Base-by-base conservation (phyloP, 1,140 invertebrate genomes). In the Drosophila suzukii region DNA sequence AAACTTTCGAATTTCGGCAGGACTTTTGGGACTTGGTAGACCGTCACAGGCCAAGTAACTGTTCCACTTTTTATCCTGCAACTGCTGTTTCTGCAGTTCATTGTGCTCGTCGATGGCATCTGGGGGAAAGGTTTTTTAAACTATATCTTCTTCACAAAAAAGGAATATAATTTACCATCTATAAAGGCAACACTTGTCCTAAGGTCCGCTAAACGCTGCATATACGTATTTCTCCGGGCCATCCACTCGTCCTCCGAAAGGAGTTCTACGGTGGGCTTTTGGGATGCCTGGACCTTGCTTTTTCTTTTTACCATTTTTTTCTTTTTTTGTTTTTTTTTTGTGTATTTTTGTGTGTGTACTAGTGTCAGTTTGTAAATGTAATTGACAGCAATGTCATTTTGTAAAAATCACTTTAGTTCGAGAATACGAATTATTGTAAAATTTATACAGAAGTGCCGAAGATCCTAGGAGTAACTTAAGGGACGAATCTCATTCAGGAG, bases 11-110 rank as follows among this genome's bases (percentile, higher is more conserved):
- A 91, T 59, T 0, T 90, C 81, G 0, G 66, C n/a, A 5, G 90
- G 90, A 24, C 44, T 6, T n/a, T 65, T 30, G 4, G 84, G 62
- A n/a, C 63, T 55, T 0, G 90, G 86, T 17, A 89, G 27, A 1
- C 83, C 81, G 50, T 88, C 83, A 27, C 90, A 91, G 20, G 50
- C 51, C 17, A 89, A 0, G 62, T 82, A 91, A 6, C 44, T 54
- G 7, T 51, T 30, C 90, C 90, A 91, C 0, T 62, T 32, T 0
- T 75, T 54, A 1, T 49, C 6, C 2, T 36, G 13, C 2, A 62
- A 15, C 20, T 83, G 67, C 20, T 63, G 8, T 6, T 20, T n/a
- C 53, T 38, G 2, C 27, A 83, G 44, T 11, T 41, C 7, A 3
- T 55, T n/a, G 53, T 77, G 72, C 13, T 74, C 76, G 3, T 50